Percentiles rank a stretch among this genome's conserved stretches.
phyloP scores from a whole-genome alignment of 2,797 vertebrate genomes.

The Agapornis canus region DNA sequence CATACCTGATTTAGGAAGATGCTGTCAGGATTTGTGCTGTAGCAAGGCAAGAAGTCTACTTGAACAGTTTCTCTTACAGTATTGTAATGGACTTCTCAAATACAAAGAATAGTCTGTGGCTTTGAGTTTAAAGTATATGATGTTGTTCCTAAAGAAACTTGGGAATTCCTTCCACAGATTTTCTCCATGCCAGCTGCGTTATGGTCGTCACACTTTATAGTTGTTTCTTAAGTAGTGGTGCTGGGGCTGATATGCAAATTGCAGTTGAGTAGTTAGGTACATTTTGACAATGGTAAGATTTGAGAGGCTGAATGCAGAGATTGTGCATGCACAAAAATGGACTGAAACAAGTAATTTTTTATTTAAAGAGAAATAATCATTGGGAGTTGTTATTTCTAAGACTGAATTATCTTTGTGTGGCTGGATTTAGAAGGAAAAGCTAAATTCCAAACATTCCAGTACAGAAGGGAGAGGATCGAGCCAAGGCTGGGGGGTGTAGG shows the following conservation, averaged over 20 bases:
- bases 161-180: neutral
- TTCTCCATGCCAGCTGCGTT: neutral
- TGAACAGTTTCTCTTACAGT: neutral
- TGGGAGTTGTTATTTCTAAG: neutral
- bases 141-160: neutral
- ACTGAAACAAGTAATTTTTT: neutral
- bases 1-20: neutral
- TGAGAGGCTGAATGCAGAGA: neutral
- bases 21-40: neutral
- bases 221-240: neutral
- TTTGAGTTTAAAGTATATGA: neutral
- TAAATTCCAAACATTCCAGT: neutral
- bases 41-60: neutral
- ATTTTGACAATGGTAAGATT: neutral
- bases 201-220: fast-evolving
- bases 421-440: neutral
- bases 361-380: neutral
- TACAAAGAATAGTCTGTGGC: neutral
- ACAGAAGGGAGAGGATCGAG: neutral
- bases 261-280: neutral
- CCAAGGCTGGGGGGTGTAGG: too few species aligned
- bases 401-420: neutral
- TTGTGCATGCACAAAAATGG: neutral
- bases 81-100: neutral
- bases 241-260: neutral